Conservation (phyloP, 1,140 invertebrate species). For the Drosophila sulfurigaster region DNA sequence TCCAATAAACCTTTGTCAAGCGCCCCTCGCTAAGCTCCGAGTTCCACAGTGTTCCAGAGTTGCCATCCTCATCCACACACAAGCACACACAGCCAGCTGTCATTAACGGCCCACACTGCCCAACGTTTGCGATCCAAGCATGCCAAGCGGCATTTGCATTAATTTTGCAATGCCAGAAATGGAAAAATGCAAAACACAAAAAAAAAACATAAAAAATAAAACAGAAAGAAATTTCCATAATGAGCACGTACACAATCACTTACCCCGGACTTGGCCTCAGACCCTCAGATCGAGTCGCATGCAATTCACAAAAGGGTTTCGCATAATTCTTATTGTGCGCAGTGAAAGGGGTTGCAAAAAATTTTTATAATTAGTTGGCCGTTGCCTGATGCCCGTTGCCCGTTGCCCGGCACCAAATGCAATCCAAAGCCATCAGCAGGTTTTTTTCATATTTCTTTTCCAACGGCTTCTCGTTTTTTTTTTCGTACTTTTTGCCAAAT, state of each 20-base stretch:
- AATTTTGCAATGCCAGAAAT: constrained; percentile 60
- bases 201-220: constrained; percentile 56
- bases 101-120: constrained; percentile 67
- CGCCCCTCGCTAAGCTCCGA: constrained; percentile 50
- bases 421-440: constrained; percentile 40
- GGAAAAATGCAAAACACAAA: constrained; percentile 21
- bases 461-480: constrained; percentile 19
- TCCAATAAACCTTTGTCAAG: constrained; percentile 79
- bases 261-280: constrained; percentile 66
- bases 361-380: constrained; percentile 82
- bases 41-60: constrained; percentile 2
- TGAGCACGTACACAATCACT: constrained; percentile 83
- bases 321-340: constrained; percentile 48
- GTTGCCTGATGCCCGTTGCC: constrained; percentile 76
- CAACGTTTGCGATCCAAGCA: constrained; percentile 16
- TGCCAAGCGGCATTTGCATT: constrained; percentile 68
- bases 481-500: constrained; percentile 66
- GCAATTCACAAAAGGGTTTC: constrained; percentile 73
- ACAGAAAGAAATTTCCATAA: constrained; percentile 78
- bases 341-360: constrained; percentile 73
- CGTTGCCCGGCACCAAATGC: constrained; percentile 73
- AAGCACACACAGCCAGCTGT: constrained; percentile 35
- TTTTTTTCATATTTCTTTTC: constrained; percentile 48
- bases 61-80: neutral
- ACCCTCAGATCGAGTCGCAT: constrained; percentile 46